A percentile compares a stretch with the other conserved stretches of the same genome.
Evolutionary conservation across 1,140 invertebrate genomes (phyloP).

Genomic region (Anthonomus grandis): DNA sequence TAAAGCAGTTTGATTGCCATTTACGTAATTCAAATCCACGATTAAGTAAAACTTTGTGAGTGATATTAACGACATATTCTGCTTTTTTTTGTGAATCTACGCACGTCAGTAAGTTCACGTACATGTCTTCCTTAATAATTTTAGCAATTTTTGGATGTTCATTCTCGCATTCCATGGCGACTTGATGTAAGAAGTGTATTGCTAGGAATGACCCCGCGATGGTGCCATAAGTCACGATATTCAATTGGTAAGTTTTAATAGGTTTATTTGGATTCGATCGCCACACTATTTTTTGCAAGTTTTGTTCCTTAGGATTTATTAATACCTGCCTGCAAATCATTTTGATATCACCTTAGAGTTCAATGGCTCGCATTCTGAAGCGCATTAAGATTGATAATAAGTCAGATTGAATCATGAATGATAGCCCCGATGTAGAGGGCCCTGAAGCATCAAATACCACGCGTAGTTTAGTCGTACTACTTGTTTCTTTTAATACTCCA

Average conservation of each 20-base stretch:
- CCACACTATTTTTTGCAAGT: slow-evolving; percentile 51
- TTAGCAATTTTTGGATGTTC: slow-evolving; percentile 29
- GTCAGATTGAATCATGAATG: slow-evolving; percentile 44
- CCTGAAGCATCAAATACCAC: slow-evolving; percentile 4
- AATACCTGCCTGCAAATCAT: slow-evolving; percentile 50
- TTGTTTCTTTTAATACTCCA: slow-evolving; percentile 23
- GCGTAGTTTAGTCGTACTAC: slow-evolving; percentile 2
- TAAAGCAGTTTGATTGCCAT: slow-evolving; percentile 32
- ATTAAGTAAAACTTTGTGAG: slow-evolving; percentile 17
- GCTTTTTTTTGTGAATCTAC: slow-evolving; percentile 28
- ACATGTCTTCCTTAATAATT: slow-evolving; percentile 47
- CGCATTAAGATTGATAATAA: slow-evolving; percentile 46
- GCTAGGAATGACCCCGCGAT: slow-evolving; percentile 44
- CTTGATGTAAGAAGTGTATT: slow-evolving; percentile 36
- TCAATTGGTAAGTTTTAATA: slow-evolving; percentile 40
- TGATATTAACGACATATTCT: slow-evolving; percentile 12
- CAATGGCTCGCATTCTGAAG: slow-evolving; percentile 45
- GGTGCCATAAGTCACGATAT: slow-evolving; percentile 49
- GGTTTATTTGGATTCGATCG: slow-evolving; percentile 25
- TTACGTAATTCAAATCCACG: slow-evolving; percentile 36
- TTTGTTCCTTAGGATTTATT: slow-evolving; percentile 39
- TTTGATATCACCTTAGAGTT: slow-evolving; percentile 44
- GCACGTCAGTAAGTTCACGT: slow-evolving; percentile 50
- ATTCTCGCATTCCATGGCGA: slow-evolving; percentile 33
- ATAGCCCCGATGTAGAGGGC: slow-evolving; percentile 30